Evolutionary conservation across 2,113 vertebrate genomes (phyloP).

Genomic region (Spermophilus dauricus): DNA sequence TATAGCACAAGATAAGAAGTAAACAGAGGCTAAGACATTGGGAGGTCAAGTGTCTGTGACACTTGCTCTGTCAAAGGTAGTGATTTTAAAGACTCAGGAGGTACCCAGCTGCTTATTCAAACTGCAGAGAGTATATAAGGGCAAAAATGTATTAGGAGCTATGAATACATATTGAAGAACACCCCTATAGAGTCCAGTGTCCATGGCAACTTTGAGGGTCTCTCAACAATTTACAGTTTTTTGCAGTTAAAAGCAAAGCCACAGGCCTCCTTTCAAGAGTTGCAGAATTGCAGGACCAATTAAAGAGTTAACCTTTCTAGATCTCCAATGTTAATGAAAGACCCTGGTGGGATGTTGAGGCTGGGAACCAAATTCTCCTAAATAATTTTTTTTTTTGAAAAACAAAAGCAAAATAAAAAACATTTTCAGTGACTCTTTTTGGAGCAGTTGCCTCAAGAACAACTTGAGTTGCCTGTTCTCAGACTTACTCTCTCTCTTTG

Average conservation of each 20-base stretch:
- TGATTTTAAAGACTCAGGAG: neutral
- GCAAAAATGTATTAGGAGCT: neutral
- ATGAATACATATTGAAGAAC: neutral
- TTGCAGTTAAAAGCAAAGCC: neutral
- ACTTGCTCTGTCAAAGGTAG: neutral
- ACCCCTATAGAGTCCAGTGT: neutral
- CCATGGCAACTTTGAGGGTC: neutral
- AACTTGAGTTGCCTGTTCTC: neutral
- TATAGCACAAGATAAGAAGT: neutral
- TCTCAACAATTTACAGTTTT: neutral
- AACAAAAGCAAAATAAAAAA: neutral
- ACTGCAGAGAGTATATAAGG: neutral
- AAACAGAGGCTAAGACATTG: neutral
- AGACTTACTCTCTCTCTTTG: neutral
- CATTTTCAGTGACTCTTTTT: neutral
- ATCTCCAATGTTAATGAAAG: neutral
- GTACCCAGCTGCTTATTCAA: neutral
- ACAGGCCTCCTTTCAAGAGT: neutral
- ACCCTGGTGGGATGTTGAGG: neutral
- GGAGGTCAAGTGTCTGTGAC: neutral
- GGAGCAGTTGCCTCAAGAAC: neutral
- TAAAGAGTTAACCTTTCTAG: neutral
- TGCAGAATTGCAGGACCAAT: neutral
- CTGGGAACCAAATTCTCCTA: neutral
- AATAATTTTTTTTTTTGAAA: neutral